These are phyloP conservation scores for Simalia tracyae DNA, from an alignment of 2,797 vertebrate species.

Conservation along the genomic window DNA sequence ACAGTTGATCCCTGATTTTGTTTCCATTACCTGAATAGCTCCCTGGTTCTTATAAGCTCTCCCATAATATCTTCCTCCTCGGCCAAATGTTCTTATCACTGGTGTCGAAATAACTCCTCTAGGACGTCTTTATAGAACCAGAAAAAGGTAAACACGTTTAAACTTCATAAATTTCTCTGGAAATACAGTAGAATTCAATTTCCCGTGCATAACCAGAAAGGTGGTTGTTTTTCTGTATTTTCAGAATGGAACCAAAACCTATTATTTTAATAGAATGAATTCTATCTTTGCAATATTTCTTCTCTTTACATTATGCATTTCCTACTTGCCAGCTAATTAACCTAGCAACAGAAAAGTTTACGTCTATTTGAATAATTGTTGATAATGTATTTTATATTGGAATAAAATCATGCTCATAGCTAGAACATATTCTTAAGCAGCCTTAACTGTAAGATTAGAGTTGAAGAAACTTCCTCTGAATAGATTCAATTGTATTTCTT, in stretches of 20 bases:
- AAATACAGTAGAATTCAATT: neutral
- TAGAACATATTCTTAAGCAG: neutral
- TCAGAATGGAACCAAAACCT: neutral
- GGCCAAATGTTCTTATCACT: slow-evolving; percentile 91
- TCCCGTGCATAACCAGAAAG: neutral
- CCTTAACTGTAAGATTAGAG: neutral
- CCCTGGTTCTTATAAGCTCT: slow-evolving; percentile 88
- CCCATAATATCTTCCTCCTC: slow-evolving; percentile 83
- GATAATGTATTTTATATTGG: neutral
- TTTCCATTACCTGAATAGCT: slow-evolving; percentile 79
- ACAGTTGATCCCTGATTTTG: neutral
- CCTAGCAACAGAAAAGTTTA: neutral
- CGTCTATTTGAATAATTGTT: neutral
- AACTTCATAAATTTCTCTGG: slow-evolving; percentile 17
- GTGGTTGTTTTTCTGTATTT: neutral
- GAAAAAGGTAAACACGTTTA: slow-evolving; percentile 40
- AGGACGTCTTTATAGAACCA: slow-evolving; percentile 75
- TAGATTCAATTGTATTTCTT: neutral
- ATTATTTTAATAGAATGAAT: neutral
- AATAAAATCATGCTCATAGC: neutral
- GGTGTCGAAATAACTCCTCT: slow-evolving; percentile 93
- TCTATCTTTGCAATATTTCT: neutral
- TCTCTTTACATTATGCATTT: neutral
- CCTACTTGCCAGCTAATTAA: neutral
- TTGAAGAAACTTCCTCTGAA: neutral